phyloP scores from a whole-genome alignment of 2,888 invertebrate species.

The Xylota sylvarum region DNA sequence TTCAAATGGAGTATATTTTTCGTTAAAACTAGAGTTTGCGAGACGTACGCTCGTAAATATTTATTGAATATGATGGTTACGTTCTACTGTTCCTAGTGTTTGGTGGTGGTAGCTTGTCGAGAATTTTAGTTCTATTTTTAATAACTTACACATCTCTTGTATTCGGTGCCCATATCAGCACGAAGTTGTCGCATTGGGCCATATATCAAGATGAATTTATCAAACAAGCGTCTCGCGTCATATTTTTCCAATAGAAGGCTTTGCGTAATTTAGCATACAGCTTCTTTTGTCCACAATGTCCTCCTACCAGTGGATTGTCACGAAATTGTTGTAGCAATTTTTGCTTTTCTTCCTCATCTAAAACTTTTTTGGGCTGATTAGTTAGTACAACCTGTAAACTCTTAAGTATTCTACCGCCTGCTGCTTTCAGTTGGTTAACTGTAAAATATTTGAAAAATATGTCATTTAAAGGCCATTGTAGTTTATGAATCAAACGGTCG shows the following conservation, averaged over 20 bases:
- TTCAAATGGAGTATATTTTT: neutral
- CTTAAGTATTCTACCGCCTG: no score
- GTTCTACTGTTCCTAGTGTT: slow-evolving; percentile 74
- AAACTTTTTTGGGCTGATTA: no score
- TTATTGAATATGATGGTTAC: slow-evolving; percentile 76
- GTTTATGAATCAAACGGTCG: no score
- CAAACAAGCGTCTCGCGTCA: slow-evolving; percentile 41
- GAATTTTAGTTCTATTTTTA: slow-evolving; percentile 53
- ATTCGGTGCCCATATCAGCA: slow-evolving; percentile 73
- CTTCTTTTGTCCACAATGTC: neutral
- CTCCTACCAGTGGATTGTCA: no score
- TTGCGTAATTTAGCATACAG: no score
- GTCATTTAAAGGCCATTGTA: no score
- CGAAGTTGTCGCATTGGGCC: slow-evolving; percentile 65
- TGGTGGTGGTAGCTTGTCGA: slow-evolving; percentile 72
- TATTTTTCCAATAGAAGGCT: neutral
- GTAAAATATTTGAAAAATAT: no score
- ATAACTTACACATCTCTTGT: slow-evolving; percentile 46
- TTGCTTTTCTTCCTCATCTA: no score
- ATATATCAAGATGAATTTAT: slow-evolving; percentile 76
- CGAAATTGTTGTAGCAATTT: no score
- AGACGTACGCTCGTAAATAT: slow-evolving; percentile 67
- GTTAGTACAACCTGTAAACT: no score
- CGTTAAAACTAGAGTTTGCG: slow-evolving; percentile 1
- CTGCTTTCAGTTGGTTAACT: no score